Base-by-base conservation (phyloP, 1,140 invertebrate genomes). In the Propsilocerus akamusi region DNA sequence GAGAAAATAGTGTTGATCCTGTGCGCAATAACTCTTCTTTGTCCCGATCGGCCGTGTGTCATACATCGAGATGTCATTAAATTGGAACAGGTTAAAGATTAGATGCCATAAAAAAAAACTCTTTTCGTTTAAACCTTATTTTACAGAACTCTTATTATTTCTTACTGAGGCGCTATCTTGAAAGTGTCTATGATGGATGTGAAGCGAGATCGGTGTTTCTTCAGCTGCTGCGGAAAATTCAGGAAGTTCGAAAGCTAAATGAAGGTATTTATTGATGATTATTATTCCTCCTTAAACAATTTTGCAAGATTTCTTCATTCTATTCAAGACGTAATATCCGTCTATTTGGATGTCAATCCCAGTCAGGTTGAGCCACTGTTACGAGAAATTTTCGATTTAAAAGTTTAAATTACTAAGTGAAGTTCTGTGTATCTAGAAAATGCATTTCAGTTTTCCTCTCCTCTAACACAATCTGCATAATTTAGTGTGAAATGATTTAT, bases 371-470 rank as follows among this genome's bases (percentile, higher is more conserved):
- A 93, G 57, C 92, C 91, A 4, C 68, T 96, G 24, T 71, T 96
- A 20, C 83, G 93, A 57, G 91, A 94, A 73, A 89, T 94, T 64
- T 89, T 94, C 58, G 88, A 94, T 67, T 73, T 93, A 48, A 91
- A 92, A 66, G 34, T 17, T 3, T 41, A 41, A 41, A 30, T 65
- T 22, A 17, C 37, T n/a, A n/a, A n/a, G n/a, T n/a, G n/a, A n/a
- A n/a, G n/a, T n/a, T n/a, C n/a, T n/a, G n/a, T n/a, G n/a, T n/a
- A n/a, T n/a, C n/a, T n/a, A n/a, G n/a, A n/a, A n/a, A n/a, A n/a
- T n/a, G n/a, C n/a, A n/a, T n/a, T n/a, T n/a, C n/a, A n/a, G n/a
- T n/a, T n/a, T n/a, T n/a, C n/a, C n/a, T n/a, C n/a, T n/a, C n/a
- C n/a, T n/a, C n/a, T n/a, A n/a, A n/a, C n/a, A n/a, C n/a, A n/a